Evolutionary conservation across 1,140 invertebrate species (phyloP), one percentile per base, ranked within the genome.

Genomic region (Saccostrea cuccullata): DNA sequence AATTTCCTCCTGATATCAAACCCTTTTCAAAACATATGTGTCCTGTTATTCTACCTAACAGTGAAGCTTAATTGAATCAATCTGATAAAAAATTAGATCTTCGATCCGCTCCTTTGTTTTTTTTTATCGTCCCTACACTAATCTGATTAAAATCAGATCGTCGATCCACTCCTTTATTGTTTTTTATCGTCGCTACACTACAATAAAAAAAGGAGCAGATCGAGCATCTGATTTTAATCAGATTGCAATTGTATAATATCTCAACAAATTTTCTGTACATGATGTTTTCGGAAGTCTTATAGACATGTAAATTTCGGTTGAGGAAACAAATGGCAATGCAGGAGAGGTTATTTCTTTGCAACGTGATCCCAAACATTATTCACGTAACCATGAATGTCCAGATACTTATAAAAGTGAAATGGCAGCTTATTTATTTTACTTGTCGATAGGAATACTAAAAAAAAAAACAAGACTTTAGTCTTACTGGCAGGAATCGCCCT

Each of bases 261-360:
- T 83, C 30, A 9, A 83, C 55, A 73, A 60, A 64, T 20, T 40
- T 4, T 55, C 36, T 15, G n/a, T n/a, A 11, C n/a, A 11, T 9
- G 67, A n/a, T 73, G 67, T 23, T 20, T 11, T 11, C n/a, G n/a
- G 67, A 23, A 73, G 30, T 73, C 30, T 73, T 9, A 73, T 73
- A 12, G 67, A 73, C 8, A 73, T 73, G n/a, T n/a, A n/a, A n/a
- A n/a, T n/a, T 15, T 4, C n/a, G 30, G 67, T 73, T 1, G 9
- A 15, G 30, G 67, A 73, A 73, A 73, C 67, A 73, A 73, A 73
- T 20, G 9, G 67, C n/a, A 17, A 73, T 73, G 67, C 67, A n/a
- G 30, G 30, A 23, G 12, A 73, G 30, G n/a, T 30, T 73, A 11
- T 73, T 73, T n/a, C n/a, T 8, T 20, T 9, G 9, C n/a, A 73